A percentile compares a stretch with the other conserved stretches of the same genome.
Conservation (phyloP, 35 echinoderm and acorn worm species). For the Apostichopus californicus region DNA sequence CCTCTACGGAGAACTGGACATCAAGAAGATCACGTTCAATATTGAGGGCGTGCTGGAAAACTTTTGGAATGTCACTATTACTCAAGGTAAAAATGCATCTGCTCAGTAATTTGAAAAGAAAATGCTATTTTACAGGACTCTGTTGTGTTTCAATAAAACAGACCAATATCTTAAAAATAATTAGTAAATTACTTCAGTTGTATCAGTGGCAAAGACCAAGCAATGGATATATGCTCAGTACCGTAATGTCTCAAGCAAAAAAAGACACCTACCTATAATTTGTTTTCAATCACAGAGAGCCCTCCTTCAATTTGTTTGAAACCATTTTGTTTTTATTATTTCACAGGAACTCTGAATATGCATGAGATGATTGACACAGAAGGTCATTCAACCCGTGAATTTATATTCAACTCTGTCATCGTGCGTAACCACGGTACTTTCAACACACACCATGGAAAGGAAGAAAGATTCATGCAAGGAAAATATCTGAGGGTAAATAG, state of each 20-base stretch:
- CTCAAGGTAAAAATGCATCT: constrained; percentile 66
- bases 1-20: constrained; percentile 79
- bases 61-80: constrained; percentile 79
- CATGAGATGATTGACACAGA: constrained; percentile 91
- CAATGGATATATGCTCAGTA: no score
- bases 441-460: constrained; percentile 65
- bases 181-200: no score
- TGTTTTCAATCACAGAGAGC: no score
- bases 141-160: neutral
- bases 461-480: constrained; percentile 64
- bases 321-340: no score
- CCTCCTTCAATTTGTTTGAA: no score
- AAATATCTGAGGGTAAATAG: constrained; percentile 61
- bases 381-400: constrained; percentile 69
- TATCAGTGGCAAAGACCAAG: no score
- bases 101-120: neutral
- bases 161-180: no score
- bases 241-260: no score
- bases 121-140: neutral
- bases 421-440: constrained; percentile 85
- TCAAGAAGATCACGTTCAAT: constrained; percentile 74
- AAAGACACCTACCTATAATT: no score
- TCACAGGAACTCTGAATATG: constrained; percentile 79
- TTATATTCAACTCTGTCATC: constrained; percentile 69
- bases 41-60: constrained; percentile 83